Percentiles rank a stretch among this genome's conserved stretches.
phyloP scores from a whole-genome alignment of 23 tunicate genomes.

The Ciona savignyi region DNA sequence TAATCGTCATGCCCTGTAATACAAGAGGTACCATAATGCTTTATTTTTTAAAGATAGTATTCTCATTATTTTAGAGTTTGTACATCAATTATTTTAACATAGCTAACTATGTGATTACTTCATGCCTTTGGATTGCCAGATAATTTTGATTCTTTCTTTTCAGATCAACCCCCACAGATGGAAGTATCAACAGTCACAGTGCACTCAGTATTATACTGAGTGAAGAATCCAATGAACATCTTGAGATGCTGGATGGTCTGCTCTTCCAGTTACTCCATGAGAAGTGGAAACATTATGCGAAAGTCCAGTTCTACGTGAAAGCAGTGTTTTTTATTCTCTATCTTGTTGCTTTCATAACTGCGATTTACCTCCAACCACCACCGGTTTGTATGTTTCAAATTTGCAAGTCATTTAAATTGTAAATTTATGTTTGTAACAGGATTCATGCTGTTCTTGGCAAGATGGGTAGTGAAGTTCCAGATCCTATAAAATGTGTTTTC shows the following conservation, averaged over 20 bases:
- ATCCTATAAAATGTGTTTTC: no score
- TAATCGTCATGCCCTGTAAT: no score
- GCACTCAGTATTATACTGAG: slow-evolving; percentile 69
- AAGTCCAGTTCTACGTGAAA: slow-evolving; percentile 42
- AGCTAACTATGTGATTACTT: background rate
- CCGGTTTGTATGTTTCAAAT: no score
- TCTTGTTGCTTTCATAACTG: slow-evolving; percentile 39
- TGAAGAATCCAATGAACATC: slow-evolving; percentile 40
- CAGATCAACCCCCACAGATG: slow-evolving; percentile 64
- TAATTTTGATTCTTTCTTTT: background rate
- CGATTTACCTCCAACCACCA: slow-evolving; percentile 54
- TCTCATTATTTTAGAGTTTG: no score
- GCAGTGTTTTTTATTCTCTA: slow-evolving; percentile 37
- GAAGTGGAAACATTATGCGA: slow-evolving; percentile 88
- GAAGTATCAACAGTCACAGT: slow-evolving; percentile 38
- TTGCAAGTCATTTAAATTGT: no score
- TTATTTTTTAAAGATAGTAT: no score
- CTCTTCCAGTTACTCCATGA: slow-evolving; percentile 78
- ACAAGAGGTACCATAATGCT: no score
- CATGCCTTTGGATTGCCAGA: background rate
- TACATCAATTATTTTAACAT: no score
- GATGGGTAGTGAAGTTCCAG: no score
- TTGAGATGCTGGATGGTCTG: slow-evolving; percentile 85
- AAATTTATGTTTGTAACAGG: no score
- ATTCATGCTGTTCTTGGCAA: no score